Evolutionary conservation across 2,113 vertebrate genomes (phyloP).

Genomic region (Chunga burmeisteri): DNA sequence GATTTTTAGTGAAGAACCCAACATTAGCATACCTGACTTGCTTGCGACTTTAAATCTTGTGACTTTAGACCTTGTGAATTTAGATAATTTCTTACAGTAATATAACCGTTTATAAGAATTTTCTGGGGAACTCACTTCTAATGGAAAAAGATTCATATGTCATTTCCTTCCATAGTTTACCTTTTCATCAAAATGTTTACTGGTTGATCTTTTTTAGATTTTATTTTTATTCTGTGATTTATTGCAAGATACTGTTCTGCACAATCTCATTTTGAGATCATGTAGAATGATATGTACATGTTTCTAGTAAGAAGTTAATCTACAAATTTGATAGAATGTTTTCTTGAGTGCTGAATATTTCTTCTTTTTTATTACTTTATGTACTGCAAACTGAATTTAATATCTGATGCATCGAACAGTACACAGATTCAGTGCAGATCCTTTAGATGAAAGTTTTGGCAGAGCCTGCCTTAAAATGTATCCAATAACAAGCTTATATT

Average conservation of each 20-base stretch:
- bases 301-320: not conserved
- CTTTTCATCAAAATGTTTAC: not conserved
- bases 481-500: not conserved
- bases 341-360: not conserved
- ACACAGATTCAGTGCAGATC: not conserved
- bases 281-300: not conserved
- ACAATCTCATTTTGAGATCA: not conserved
- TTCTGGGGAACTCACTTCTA: not conserved
- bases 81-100: not conserved
- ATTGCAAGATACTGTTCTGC: not conserved
- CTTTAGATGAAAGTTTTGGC: not conserved
- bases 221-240: not conserved
- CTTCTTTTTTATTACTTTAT: not conserved
- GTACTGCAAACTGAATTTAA: not conserved
- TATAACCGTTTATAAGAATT: not conserved
- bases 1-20: not conserved
- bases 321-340: not conserved
- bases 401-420: not conserved
- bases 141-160: not conserved
- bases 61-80: not conserved
- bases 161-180: not conserved
- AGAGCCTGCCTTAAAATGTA: not conserved
- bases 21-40: not conserved
- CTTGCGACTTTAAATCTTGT: not conserved
- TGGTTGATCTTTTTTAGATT: not conserved